Evolutionary conservation across 1,140 invertebrate species (phyloP).

Genomic region (Drosophila saltans): DNA sequence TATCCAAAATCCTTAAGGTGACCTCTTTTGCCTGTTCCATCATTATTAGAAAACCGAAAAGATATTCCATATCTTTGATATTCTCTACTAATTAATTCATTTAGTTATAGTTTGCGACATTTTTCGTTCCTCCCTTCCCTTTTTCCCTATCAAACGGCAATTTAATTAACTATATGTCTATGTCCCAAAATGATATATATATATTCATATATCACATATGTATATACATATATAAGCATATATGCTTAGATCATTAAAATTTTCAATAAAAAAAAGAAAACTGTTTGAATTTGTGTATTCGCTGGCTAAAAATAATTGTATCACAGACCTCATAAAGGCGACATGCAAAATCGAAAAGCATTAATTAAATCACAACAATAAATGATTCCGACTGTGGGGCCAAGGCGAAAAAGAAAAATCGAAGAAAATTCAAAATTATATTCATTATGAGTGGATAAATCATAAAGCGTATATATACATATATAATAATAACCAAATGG

Average conservation of each 20-base stretch:
- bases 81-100: too few relatives aligned
- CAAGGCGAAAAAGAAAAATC: constrained; percentile 32
- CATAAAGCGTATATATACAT: neutral
- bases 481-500: neutral
- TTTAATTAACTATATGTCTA: neutral
- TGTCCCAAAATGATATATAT: neutral
- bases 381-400: constrained; percentile 38
- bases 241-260: neutral
- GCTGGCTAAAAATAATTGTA: neutral
- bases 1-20: too few relatives aligned
- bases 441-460: neutral
- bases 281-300: neutral
- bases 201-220: neutral
- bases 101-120: too few relatives aligned
- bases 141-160: neutral
- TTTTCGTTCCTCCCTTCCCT: too few relatives aligned
- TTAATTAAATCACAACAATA: constrained; percentile 72
- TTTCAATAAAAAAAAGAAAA: neutral
- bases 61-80: too few relatives aligned
- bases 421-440: constrained; percentile 18
- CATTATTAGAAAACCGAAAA: too few relatives aligned
- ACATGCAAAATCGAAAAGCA: constrained; percentile 36
- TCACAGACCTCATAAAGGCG: neutral
- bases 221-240: neutral
- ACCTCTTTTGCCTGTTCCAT: too few relatives aligned